These are phyloP conservation scores for Heterotilapia buettikoferi DNA, from an alignment of 2,113 vertebrate species.

Conservation along the genomic window DNA sequence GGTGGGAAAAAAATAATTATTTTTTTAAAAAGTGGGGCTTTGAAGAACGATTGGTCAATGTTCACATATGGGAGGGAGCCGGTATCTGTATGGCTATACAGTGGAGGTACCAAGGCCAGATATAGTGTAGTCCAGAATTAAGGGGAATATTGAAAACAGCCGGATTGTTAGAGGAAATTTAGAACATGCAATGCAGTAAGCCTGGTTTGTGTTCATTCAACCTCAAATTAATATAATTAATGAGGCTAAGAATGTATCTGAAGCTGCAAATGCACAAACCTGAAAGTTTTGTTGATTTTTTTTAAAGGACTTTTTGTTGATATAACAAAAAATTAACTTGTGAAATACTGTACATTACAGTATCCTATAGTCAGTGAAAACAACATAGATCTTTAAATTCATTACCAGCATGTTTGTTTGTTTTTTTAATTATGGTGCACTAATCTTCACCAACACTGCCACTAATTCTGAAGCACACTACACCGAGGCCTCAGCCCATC, in stretches of 20 bases:
- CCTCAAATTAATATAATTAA: neutral
- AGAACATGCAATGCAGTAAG: neutral
- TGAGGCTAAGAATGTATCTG: neutral
- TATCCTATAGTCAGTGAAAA: neutral
- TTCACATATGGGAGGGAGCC: conserved; percentile 3
- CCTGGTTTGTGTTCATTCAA: rapidly evolving
- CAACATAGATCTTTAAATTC: neutral
- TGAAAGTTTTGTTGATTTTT: neutral
- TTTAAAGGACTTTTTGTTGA: neutral
- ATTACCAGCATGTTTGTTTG: neutral
- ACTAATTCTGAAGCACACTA: neutral
- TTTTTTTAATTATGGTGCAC: neutral
- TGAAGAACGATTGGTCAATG: neutral
- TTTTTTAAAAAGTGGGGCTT: neutral
- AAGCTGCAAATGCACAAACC: neutral
- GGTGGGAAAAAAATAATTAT: neutral
- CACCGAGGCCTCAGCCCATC: neutral
- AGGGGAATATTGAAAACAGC: neutral
- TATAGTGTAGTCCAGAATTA: neutral
- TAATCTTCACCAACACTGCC: neutral
- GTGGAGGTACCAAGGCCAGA: neutral
- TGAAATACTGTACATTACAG: neutral
- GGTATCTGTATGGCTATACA: conserved; percentile 12
- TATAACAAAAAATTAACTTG: neutral
- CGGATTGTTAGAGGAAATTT: neutral